Base-by-base conservation (phyloP, 2,797 vertebrate species). In the Propithecus deckenii region DNA sequence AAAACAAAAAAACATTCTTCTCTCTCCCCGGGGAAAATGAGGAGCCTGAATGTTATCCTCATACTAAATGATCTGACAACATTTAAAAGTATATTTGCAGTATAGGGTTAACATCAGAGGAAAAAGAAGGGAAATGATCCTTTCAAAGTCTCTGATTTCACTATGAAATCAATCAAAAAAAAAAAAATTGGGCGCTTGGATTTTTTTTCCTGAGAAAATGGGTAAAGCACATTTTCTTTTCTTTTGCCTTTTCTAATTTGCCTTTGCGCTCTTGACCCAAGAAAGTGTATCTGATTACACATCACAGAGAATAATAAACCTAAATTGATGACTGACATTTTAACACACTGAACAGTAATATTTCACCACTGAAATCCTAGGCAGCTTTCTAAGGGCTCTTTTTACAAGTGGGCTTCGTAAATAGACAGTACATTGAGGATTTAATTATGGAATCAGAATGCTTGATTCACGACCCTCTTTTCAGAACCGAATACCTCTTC, bases 391-490 rank as follows among this genome's bases (percentile, higher is more conserved):
- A 67, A 96, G 83, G 94, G 63, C 14, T 95, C 61, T 87, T 96
- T 94, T 92, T 74, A 91, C 67, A 92, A 96, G 69, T 95, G 95
- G 97, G 57, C 90, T 95, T 97, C 91, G 91, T n/a, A 95, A 72
- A 69, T 32, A 88, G 57, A 2, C 67, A n/a, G 92, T 67, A 96
- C 83, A 89, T 14, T 90, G 81, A 97, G 95, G 89, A 61, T 18
- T 94, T 97, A 75, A 98, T 97, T 97, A 93, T 79, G 74, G 96
- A 97, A 98, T 96, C 87, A 96, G 92, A 94, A 97, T 43, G 85
- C 92, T 95, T 80, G 93, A 95, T 93, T 95, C 15, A 91, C 30
- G 86, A 83, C 92, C 92, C 63, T 59, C 92, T 97, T 94, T 59
- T 92, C 75, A 93, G 71, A 97, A 67, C 84, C 57, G 71, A 69